phyloP scores from a whole-genome alignment of 2,888 invertebrate genomes.

The Cephus spinipes region DNA sequence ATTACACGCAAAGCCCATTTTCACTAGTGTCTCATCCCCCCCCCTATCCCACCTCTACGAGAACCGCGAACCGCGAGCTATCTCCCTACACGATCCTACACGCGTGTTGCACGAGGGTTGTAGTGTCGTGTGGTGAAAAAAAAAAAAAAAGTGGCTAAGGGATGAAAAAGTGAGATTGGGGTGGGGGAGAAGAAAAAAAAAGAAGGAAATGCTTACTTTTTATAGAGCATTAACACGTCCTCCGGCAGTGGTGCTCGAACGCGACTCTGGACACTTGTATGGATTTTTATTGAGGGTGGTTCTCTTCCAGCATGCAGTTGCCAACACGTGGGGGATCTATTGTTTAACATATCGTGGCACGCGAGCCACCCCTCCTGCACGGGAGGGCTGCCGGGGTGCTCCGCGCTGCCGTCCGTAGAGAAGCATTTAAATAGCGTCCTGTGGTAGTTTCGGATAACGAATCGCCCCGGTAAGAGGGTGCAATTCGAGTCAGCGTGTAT shows the following conservation, averaged over 20 bases:
- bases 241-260: not conserved
- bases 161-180: slow-evolving; percentile 3
- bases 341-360: slow-evolving; percentile 40
- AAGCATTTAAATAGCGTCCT: slow-evolving; percentile 44
- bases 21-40: slow-evolving; percentile 8
- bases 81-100: slow-evolving; percentile 20
- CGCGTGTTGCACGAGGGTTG: slow-evolving; percentile 13
- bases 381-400: slow-evolving; percentile 35
- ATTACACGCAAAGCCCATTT: slow-evolving; percentile 33
- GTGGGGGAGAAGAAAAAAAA: slow-evolving; percentile 6
- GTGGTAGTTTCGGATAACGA: slow-evolving; percentile 38
- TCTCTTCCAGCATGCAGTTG: not conserved
- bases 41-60: not conserved
- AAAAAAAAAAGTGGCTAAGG: not conserved
- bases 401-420: slow-evolving; percentile 35
- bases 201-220: slow-evolving; percentile 14
- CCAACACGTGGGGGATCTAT: slow-evolving; percentile 13
- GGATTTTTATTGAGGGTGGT: not conserved
- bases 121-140: not conserved
- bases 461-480: slow-evolving; percentile 35
- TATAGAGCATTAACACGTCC: slow-evolving; percentile 7
- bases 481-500: slow-evolving; percentile 38
- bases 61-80: slow-evolving; percentile 14
- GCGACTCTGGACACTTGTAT: not conserved
- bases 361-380: slow-evolving; percentile 21